Evolutionary conservation across 2,888 invertebrate genomes (phyloP).

Genomic region (Marasmarcha lunaedactyla): DNA sequence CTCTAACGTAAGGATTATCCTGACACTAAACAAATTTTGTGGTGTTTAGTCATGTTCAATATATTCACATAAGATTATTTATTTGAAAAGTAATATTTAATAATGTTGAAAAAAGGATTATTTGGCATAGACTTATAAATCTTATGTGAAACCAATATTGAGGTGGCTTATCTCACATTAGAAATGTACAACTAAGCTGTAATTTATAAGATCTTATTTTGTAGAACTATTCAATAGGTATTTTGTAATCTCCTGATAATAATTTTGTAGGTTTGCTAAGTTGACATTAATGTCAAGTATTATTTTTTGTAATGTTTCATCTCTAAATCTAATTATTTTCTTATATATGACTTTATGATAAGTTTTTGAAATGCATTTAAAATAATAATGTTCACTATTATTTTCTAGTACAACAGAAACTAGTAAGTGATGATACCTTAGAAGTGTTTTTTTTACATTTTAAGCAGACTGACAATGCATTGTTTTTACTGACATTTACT

Average conservation of each 20-base stretch:
- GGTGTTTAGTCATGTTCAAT: not conserved
- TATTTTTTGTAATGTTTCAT: conserved; percentile 58
- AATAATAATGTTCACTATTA: not conserved
- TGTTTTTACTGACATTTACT: conserved; percentile 35
- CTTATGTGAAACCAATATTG: conserved; percentile 44
- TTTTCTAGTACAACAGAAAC: not conserved
- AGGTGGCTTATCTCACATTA: conserved; percentile 54
- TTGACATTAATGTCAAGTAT: conserved; percentile 55
- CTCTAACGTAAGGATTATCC: conserved; percentile 39
- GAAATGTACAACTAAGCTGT: conserved; percentile 64
- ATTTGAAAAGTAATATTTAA: conserved; percentile 22
- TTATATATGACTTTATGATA: conserved; percentile 10
- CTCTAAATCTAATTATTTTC: conserved; percentile 36
- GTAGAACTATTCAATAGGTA: conserved; percentile 62
- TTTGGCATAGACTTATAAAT: conserved; percentile 8
- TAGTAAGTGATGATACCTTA: conserved; percentile 26
- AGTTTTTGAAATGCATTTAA: conserved; percentile 2
- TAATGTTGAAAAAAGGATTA: not conserved
- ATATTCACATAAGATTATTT: not conserved
- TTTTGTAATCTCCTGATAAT: conserved; percentile 56
- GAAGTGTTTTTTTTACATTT: conserved; percentile 22
- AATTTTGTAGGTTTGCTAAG: conserved; percentile 49
- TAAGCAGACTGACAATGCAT: conserved; percentile 28
- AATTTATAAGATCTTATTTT: conserved; percentile 60
- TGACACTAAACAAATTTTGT: conserved; percentile 35